These are phyloP conservation scores for Onychostruthus taczanowskii DNA, from an alignment of 2,113 vertebrate genomes.

Conservation along the genomic window DNA sequence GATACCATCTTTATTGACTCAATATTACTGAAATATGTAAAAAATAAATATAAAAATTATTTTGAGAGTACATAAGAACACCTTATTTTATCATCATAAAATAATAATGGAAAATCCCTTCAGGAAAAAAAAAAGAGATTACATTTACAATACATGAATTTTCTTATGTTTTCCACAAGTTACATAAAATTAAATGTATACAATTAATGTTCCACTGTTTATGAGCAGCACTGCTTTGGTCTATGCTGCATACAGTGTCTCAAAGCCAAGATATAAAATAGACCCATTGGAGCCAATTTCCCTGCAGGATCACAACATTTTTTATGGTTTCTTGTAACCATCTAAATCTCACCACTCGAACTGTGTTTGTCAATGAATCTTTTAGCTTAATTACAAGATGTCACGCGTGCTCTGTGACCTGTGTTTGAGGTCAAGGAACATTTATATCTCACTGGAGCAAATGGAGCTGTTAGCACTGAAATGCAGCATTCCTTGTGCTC, in stretches of 20 bases:
- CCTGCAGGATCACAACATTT: constrained; percentile 20
- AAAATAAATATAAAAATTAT: constrained; percentile 40
- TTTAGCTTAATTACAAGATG: constrained; percentile 52
- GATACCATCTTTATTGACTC: constrained; percentile 32
- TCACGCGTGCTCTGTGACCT: background rate
- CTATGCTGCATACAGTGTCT: background rate
- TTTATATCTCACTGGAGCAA: constrained; percentile 26
- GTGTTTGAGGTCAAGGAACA: constrained; percentile 22
- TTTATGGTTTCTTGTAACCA: constrained; percentile 50
- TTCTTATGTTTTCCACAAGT: background rate
- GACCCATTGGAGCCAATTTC: constrained; percentile 31
- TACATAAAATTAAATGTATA: constrained; percentile 50
- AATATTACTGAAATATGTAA: background rate
- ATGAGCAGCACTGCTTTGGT: background rate
- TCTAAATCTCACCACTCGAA: background rate
- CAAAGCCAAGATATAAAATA: constrained; percentile 7
- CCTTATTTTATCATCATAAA: constrained; percentile 46
- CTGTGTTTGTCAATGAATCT: constrained; percentile 46
- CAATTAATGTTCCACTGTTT: constrained; percentile 50
- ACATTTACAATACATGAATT: constrained; percentile 12
- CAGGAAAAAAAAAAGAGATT: background rate
- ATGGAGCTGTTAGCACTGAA: background rate
- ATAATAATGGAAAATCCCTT: constrained; percentile 34
- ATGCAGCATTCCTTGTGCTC: background rate
- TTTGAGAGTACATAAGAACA: background rate